phyloP scores from a whole-genome alignment of 2,888 invertebrate genomes.

The Brenthis hecate region DNA sequence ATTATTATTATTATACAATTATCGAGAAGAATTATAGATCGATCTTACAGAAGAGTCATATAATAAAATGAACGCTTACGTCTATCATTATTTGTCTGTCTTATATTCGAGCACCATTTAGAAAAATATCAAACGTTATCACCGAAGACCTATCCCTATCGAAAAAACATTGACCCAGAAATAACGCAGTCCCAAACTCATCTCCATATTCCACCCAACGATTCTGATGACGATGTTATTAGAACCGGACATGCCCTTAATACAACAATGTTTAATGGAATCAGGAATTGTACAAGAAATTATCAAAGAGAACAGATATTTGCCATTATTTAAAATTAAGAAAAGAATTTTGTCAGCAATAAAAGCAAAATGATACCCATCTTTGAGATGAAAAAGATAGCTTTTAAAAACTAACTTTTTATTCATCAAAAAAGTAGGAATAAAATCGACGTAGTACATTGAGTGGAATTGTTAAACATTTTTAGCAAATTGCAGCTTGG shows the following conservation, averaged over 20 bases:
- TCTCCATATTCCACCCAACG: slow-evolving; percentile 32
- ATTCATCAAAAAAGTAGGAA: slow-evolving; percentile 28
- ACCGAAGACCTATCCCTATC: slow-evolving; percentile 31
- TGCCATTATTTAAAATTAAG: slow-evolving; percentile 24
- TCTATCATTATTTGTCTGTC: slow-evolving; percentile 20
- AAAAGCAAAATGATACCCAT: slow-evolving; percentile 32
- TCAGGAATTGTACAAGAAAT: slow-evolving; percentile 22
- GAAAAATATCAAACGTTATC: slow-evolving; percentile 29
- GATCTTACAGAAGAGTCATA: not conserved
- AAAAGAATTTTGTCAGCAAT: slow-evolving; percentile 20
- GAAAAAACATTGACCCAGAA: slow-evolving; percentile 35
- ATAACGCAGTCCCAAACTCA: slow-evolving; percentile 29
- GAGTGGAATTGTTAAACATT: slow-evolving; percentile 22
- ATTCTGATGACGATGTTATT: slow-evolving; percentile 32
- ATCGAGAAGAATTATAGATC: too few relatives aligned
- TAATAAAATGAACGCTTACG: slow-evolving; percentile 6
- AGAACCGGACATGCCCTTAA: slow-evolving; percentile 24
- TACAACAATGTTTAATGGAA: slow-evolving; percentile 22
- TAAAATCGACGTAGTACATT: slow-evolving; percentile 26
- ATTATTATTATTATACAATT: too few relatives aligned
- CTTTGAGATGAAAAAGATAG: slow-evolving; percentile 28
- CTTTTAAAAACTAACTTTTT: slow-evolving; percentile 27
- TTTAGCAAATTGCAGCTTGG: not conserved
- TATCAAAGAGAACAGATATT: slow-evolving; percentile 25
- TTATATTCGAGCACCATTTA: slow-evolving; percentile 28